Conservation (phyloP, 2,113 vertebrate genomes). For the Grammomys surdaster region DNA sequence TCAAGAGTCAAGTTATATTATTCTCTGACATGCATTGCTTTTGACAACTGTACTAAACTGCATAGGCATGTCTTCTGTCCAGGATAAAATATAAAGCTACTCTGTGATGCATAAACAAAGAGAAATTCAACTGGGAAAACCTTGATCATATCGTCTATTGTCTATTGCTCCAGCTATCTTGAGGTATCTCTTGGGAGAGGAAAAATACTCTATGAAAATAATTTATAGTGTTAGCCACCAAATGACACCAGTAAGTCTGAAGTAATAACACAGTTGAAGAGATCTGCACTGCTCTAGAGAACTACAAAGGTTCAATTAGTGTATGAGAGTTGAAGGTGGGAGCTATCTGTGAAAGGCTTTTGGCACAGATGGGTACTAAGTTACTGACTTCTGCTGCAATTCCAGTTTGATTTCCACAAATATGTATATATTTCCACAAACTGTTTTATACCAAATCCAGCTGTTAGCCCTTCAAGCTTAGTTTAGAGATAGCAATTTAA, state of each 20-base stretch:
- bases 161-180: not conserved
- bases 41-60: not conserved
- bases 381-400: not conserved
- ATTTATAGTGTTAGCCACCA: not conserved
- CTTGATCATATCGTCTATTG: not conserved
- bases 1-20: not conserved
- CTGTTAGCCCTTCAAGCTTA: not conserved
- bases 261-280: not conserved
- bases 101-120: not conserved
- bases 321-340: not conserved
- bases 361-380: not conserved
- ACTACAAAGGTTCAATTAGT: not conserved
- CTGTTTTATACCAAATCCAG: not conserved
- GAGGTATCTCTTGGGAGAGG: not conserved
- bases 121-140: not conserved
- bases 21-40: not conserved
- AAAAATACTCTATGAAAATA: not conserved
- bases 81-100: not conserved
- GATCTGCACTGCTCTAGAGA: not conserved
- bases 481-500: not conserved
- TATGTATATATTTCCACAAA: not conserved
- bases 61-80: not conserved
- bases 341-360: not conserved
- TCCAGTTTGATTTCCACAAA: conserved; percentile 1
- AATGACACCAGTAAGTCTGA: not conserved